These are phyloP conservation scores for Aegithalos caudatus DNA, from an alignment of 2,113 vertebrate species.

Conservation along the genomic window DNA sequence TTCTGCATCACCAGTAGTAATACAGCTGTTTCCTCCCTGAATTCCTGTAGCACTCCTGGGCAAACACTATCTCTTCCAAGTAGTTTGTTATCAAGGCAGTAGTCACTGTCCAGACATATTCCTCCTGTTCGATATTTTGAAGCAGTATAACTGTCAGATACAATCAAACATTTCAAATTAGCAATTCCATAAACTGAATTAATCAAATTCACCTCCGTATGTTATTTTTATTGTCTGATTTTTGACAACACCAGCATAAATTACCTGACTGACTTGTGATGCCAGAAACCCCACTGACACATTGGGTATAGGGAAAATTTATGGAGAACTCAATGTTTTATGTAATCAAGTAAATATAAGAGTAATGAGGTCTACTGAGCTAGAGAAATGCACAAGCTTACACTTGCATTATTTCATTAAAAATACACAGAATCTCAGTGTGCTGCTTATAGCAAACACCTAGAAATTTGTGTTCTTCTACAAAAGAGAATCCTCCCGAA, in stretches of 20 bases:
- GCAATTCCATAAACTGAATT: background rate
- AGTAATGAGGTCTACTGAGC: background rate
- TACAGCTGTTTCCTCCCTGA: background rate
- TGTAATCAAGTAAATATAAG: background rate
- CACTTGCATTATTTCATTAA: background rate
- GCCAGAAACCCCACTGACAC: background rate
- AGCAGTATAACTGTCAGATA: background rate
- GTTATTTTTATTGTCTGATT: background rate
- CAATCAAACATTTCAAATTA: background rate
- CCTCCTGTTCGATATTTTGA: background rate
- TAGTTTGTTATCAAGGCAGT: background rate
- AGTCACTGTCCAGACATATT: background rate
- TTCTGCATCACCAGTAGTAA: background rate
- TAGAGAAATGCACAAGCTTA: background rate
- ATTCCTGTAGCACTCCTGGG: background rate
- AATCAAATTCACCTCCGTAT: background rate
- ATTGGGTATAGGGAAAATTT: background rate
- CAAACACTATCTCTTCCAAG: background rate
- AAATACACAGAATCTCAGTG: background rate
- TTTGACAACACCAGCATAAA: background rate
- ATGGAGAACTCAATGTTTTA: background rate
- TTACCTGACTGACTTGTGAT: background rate
- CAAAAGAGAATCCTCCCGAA: background rate
- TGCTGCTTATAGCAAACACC: background rate
- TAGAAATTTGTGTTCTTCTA: background rate